Percentiles rank a stretch among this genome's conserved stretches.
Evolutionary conservation across 2,113 vertebrate species (phyloP).

Genomic region (Tetraodon nigroviridis): DNA sequence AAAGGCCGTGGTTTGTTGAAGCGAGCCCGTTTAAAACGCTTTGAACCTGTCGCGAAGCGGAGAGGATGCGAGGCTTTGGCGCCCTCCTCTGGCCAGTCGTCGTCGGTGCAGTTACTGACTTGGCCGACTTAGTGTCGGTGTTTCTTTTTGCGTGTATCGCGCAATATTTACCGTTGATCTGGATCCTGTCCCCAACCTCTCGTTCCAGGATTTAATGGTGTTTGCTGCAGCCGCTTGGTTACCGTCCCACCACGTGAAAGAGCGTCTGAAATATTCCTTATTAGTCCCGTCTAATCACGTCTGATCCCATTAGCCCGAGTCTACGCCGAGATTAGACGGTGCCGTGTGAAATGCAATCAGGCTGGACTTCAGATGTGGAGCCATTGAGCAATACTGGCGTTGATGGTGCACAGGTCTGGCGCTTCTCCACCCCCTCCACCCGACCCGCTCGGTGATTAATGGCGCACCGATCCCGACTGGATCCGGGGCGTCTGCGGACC

Average conservation of each 20-base stretch:
- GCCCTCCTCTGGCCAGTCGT: slow-evolving; percentile 33
- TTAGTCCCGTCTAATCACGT: slow-evolving; percentile 53
- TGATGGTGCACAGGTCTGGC: slow-evolving; percentile 48
- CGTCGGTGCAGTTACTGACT: neutral
- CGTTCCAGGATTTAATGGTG: too few relatives aligned
- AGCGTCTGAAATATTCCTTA: slow-evolving; percentile 29
- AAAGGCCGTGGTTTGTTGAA: too few relatives aligned
- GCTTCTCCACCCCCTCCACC: slow-evolving; percentile 16
- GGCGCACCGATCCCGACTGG: slow-evolving; percentile 26
- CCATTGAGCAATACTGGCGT: slow-evolving; percentile 30
- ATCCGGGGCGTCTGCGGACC: slow-evolving; percentile 28
- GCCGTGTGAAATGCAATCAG: slow-evolving; percentile 61
- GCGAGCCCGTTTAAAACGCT: too few relatives aligned
- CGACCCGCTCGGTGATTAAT: slow-evolving; percentile 54
- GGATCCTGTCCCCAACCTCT: too few relatives aligned
- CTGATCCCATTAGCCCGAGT: slow-evolving; percentile 57
- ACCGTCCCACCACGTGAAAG: slow-evolving; percentile 3
- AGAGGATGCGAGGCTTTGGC: neutral
- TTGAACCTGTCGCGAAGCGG: too few relatives aligned
- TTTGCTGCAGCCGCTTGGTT: too few relatives aligned
- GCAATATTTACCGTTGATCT: too few relatives aligned
- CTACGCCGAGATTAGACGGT: slow-evolving; percentile 27
- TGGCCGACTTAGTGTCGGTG: neutral
- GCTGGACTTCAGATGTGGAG: slow-evolving; percentile 19
- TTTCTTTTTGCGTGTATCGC: too few relatives aligned